phyloP scores from a whole-genome alignment of 2,113 vertebrate species.

The Nycticebus coucang region DNA sequence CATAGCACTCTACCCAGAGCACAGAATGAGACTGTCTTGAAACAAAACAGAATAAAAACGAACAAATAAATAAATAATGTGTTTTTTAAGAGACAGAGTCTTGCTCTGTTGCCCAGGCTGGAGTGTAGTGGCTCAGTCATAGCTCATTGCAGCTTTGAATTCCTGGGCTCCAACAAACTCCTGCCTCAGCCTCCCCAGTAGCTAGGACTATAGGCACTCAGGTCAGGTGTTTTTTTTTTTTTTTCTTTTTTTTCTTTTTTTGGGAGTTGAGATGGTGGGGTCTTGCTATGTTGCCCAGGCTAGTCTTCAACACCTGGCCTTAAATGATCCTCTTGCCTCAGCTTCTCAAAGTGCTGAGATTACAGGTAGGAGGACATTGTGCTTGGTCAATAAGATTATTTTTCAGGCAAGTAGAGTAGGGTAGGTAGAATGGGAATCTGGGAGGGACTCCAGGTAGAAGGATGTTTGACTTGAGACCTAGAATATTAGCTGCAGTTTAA shows the following conservation, averaged over 20 bases:
- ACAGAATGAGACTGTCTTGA: too few species aligned
- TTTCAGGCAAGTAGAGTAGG: background rate
- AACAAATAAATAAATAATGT: background rate
- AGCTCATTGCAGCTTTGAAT: too few species aligned
- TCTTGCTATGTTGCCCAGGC: background rate
- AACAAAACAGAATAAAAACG: too few species aligned
- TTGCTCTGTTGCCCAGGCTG: background rate
- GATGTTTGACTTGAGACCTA: background rate
- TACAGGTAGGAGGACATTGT: background rate
- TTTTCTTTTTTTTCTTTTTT: background rate
- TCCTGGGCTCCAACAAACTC: background rate
- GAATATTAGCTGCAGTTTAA: background rate
- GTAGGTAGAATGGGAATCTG: background rate
- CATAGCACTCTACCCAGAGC: too few species aligned
- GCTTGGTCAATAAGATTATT: background rate
- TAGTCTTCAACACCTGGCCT: background rate
- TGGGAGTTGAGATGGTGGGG: too few species aligned
- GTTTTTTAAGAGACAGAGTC: background rate
- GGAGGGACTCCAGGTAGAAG: background rate
- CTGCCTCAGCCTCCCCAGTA: background rate
- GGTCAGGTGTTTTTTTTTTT: too few species aligned
- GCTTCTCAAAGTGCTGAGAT: background rate
- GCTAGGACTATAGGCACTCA: background rate
- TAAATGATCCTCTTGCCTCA: background rate
- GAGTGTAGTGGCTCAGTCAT: too few species aligned